Conservation (phyloP, 2,113 vertebrate species). For the Phocoena sinus region DNA sequence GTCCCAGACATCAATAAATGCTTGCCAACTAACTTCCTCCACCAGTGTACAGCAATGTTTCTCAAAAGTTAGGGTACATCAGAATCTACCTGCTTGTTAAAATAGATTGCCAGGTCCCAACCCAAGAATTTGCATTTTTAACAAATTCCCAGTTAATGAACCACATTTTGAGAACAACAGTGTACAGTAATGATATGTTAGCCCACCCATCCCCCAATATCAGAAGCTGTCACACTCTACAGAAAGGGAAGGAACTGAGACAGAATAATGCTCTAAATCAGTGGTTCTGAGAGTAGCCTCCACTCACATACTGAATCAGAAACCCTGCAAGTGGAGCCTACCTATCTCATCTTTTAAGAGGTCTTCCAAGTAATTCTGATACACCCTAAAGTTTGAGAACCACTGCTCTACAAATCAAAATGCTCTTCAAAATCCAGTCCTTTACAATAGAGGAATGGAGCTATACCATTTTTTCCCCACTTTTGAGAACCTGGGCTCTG, state of each 20-base stretch:
- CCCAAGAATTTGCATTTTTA: constrained; percentile 28
- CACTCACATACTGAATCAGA: constrained; percentile 15
- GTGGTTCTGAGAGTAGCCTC: background rate
- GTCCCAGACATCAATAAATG: background rate
- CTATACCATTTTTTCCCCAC: background rate
- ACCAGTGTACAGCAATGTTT: background rate
- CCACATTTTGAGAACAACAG: background rate
- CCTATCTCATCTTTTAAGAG: background rate
- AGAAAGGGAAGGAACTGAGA: background rate
- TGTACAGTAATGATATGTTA: constrained; percentile 1
- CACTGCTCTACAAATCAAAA: constrained; percentile 29
- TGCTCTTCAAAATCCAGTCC: background rate
- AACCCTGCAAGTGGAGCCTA: background rate
- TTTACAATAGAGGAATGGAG: background rate
- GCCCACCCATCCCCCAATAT: background rate
- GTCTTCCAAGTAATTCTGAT: constrained; percentile 19
- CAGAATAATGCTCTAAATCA: constrained; percentile 1
- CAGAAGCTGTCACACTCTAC: constrained; percentile 23
- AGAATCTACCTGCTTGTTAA: constrained; percentile 13
- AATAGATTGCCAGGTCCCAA: background rate
- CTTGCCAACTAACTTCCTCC: background rate
- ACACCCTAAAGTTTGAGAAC: background rate
- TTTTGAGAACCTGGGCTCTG: constrained; percentile 12
- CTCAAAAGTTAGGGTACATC: constrained; percentile 2
- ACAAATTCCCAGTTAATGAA: constrained; percentile 18